These are phyloP conservation scores for Micromussa lordhowensis DNA, from an alignment of 92 coral and sea anemone genomes.

Conservation along the genomic window DNA sequence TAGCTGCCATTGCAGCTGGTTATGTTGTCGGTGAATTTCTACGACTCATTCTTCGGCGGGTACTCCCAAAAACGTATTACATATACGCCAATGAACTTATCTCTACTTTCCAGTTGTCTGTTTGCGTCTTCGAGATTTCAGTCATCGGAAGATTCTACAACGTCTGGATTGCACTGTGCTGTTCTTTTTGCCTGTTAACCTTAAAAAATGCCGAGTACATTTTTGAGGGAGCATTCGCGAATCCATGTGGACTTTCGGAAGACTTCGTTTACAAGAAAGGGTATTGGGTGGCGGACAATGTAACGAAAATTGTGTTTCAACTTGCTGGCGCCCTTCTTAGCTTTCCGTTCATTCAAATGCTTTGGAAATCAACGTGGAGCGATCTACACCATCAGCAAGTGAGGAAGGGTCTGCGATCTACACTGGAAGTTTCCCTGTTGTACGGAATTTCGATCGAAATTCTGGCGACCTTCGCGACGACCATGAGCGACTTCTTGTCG, in stretches of 20 bases:
- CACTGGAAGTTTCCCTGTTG: constrained; percentile 75
- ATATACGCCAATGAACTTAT: constrained; percentile 76
- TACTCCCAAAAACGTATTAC: constrained; percentile 48
- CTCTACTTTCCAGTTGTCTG: constrained; percentile 87
- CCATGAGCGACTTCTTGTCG: constrained; percentile 73
- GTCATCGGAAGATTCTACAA: constrained; percentile 90
- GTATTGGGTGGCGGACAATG: constrained; percentile 64
- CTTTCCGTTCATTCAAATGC: constrained; percentile 76
- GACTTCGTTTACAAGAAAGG: constrained; percentile 56
- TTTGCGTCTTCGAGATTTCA: constrained; percentile 83
- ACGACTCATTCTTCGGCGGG: constrained; percentile 47
- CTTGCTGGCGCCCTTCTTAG: constrained; percentile 83
- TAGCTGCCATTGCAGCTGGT: constrained; percentile 73
- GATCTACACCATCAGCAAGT: constrained; percentile 80
- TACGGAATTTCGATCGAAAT: constrained; percentile 84
- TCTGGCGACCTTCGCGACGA: constrained; percentile 75
- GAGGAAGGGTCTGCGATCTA: constrained; percentile 74
- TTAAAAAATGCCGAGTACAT: constrained; percentile 77
- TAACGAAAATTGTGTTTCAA: constrained; percentile 70
- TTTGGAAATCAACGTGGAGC: constrained; percentile 82
- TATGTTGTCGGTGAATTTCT: constrained; percentile 73
- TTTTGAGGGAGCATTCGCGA: constrained; percentile 78
- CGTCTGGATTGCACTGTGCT: constrained; percentile 61
- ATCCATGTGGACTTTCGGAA: constrained; percentile 89
- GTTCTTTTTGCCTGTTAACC: constrained; percentile 72